A percentile compares a stretch with the other conserved stretches of the same genome.
phyloP scores from a whole-genome alignment of 1,140 invertebrate genomes.

The Caenorhabditis remanei region DNA sequence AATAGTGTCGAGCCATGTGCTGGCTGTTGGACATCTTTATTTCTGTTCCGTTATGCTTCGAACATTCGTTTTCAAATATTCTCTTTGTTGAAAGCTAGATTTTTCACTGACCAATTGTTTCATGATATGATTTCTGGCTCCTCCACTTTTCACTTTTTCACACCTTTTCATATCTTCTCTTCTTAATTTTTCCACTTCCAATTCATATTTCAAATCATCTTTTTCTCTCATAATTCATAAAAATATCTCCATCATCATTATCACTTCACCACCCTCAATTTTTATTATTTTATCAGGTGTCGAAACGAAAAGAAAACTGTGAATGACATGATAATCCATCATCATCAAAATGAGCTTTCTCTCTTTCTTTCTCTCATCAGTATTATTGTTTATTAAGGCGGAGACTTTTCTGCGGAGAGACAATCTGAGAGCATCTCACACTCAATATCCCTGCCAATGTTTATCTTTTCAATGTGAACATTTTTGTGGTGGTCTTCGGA shows the following conservation, averaged over 20 bases:
- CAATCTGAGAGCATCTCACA: conserved; percentile 25
- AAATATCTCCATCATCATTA: conserved; percentile 45
- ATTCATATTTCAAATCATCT: no score
- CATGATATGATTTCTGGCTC: no score
- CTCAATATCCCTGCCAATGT: conserved; percentile 10
- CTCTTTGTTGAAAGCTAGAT: no score
- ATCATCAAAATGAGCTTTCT: conserved; percentile 9
- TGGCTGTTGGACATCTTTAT: conserved; percentile 24
- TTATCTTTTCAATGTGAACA: conserved; percentile 46
- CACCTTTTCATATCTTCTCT: not conserved
- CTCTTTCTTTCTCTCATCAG: conserved; percentile 29
- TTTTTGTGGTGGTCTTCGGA: not conserved
- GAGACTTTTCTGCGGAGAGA: not conserved
- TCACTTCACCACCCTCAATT: not conserved
- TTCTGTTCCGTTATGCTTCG: not conserved
- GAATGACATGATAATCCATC: conserved; percentile 55
- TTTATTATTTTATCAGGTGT: conserved; percentile 55
- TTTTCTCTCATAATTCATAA: conserved; percentile 21
- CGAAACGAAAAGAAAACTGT: conserved; percentile 45
- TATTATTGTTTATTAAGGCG: conserved; percentile 52
- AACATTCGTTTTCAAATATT: not conserved
- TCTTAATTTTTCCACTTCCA: not conserved
- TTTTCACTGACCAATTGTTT: not conserved
- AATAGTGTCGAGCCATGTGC: conserved; percentile 25
- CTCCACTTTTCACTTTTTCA: no score